Conservation (phyloP, 2,797 vertebrate genomes). For the Coregonus ussuriensis region DNA sequence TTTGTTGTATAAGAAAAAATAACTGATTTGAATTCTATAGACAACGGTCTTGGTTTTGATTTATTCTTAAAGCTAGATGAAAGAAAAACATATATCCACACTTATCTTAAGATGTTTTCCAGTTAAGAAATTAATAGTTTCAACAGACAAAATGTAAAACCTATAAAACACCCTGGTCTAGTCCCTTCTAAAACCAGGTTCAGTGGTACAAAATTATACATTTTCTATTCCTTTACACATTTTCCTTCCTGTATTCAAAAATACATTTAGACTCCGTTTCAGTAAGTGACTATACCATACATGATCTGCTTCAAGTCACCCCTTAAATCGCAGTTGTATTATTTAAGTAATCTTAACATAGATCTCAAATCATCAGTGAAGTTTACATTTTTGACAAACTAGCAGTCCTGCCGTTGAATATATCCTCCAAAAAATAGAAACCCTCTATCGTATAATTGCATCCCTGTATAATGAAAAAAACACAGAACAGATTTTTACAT, state of each 20-base stretch:
- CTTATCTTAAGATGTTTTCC: conserved; percentile 49
- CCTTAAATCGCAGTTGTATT: conserved; percentile 16
- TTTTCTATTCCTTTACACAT: conserved; percentile 24
- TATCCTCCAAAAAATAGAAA: conserved; percentile 13
- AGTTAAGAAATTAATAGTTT: conserved; percentile 60
- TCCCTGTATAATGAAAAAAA: conserved; percentile 48
- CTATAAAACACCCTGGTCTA: conserved; percentile 38
- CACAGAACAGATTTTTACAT: neutral
- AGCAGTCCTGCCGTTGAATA: conserved; percentile 14
- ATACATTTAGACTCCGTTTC: conserved; percentile 13
- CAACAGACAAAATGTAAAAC: conserved; percentile 63
- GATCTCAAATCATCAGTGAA: conserved; percentile 30
- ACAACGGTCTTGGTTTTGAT: neutral
- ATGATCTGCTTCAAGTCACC: neutral
- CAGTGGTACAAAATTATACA: conserved; percentile 45
- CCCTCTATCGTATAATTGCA: conserved; percentile 11
- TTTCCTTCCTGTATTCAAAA: conserved; percentile 22
- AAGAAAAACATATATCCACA: conserved; percentile 35
- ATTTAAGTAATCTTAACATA: conserved; percentile 62
- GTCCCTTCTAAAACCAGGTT: conserved; percentile 12
- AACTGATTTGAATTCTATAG: neutral
- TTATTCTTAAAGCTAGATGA: conserved; percentile 31
- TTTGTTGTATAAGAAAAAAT: conserved; percentile 5
- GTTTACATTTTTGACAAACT: conserved; percentile 23
- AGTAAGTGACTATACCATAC: neutral